Percentiles rank a stretch among this genome's conserved stretches.
These are phyloP conservation scores for Ectemnius lituratus DNA, from an alignment of 2,888 invertebrate species.

Conservation along the genomic window DNA sequence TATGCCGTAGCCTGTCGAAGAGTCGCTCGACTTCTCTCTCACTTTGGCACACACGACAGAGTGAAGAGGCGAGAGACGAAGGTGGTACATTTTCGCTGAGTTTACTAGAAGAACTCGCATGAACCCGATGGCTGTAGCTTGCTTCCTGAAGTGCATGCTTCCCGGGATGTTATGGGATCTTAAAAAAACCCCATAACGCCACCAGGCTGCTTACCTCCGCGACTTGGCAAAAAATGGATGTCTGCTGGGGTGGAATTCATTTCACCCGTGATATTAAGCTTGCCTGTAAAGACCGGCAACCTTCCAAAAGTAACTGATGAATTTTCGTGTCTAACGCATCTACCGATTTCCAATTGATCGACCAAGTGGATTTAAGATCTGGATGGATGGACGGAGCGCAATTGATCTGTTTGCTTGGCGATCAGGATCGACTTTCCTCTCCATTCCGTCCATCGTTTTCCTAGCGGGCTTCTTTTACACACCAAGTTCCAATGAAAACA, in stretches of 20 bases:
- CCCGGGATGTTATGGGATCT: not conserved
- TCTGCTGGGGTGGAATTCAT: no score
- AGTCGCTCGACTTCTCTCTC: slow-evolving; percentile 7
- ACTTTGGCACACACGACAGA: not conserved
- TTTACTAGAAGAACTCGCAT: slow-evolving; percentile 14
- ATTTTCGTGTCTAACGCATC: no score
- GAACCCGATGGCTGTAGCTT: slow-evolving; percentile 31
- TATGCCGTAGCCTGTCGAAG: slow-evolving; percentile 41
- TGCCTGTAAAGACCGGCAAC: no score
- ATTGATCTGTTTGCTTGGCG: slow-evolving; percentile 69
- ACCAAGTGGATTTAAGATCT: slow-evolving; percentile 48
- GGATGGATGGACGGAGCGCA: slow-evolving; percentile 49
- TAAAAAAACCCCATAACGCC: slow-evolving; percentile 1
- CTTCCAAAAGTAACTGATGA: no score
- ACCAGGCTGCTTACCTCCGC: not conserved
- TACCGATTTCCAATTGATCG: not conserved
- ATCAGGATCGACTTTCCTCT: slow-evolving; percentile 40
- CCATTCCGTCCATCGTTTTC: slow-evolving; percentile 10
- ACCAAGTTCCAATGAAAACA: slow-evolving; percentile 12
- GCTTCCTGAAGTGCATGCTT: slow-evolving; percentile 10
- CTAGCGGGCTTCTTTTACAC: not conserved
- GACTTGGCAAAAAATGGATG: not conserved
- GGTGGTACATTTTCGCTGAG: slow-evolving; percentile 15
- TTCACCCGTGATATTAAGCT: no score
- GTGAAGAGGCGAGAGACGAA: not conserved